A percentile compares a stretch with the other conserved stretches of the same genome.
Evolutionary conservation across 2,113 vertebrate genomes (phyloP).

Genomic region (Ophthalmolycus amberensis): DNA sequence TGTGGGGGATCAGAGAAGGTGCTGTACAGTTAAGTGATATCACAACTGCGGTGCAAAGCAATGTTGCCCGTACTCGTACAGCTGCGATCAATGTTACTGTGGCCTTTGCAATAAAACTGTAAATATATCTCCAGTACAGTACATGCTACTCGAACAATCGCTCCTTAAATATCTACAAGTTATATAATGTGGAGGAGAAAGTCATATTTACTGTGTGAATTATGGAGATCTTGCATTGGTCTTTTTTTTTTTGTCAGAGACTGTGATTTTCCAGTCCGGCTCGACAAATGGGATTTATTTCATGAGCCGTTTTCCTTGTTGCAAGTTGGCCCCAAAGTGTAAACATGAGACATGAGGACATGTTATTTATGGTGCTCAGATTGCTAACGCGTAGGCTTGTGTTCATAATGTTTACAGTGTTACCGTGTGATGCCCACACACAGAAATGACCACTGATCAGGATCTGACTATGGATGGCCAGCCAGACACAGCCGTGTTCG

Average conservation of each 20-base stretch:
- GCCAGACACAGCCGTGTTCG: constrained; percentile 79
- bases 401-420: constrained; percentile 57
- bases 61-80: constrained; percentile 6
- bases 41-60: not conserved
- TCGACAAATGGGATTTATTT: constrained; percentile 27
- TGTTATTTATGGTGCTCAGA: constrained; percentile 17
- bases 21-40: not conserved
- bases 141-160: constrained; percentile 9
- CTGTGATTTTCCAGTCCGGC: constrained; percentile 16
- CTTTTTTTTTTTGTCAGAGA: constrained; percentile 13
- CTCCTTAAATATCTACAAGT: constrained; percentile 35
- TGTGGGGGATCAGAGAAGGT: constrained; percentile 22
- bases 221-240: constrained; percentile 11
- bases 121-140: constrained; percentile 10
- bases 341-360: constrained; percentile 10
- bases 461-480: constrained; percentile 84
- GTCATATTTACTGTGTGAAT: constrained; percentile 17
- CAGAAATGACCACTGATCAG: constrained; percentile 91
- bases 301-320: constrained; percentile 3
- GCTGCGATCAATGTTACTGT: constrained; percentile 5
- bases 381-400: constrained; percentile 20
- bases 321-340: not conserved
- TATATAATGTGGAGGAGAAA: constrained; percentile 44
- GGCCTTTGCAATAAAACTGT: constrained; percentile 17
- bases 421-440: constrained; percentile 51